These are phyloP conservation scores for Hyperopisus bebe DNA, from an alignment of 2,113 vertebrate species.

Conservation along the genomic window DNA sequence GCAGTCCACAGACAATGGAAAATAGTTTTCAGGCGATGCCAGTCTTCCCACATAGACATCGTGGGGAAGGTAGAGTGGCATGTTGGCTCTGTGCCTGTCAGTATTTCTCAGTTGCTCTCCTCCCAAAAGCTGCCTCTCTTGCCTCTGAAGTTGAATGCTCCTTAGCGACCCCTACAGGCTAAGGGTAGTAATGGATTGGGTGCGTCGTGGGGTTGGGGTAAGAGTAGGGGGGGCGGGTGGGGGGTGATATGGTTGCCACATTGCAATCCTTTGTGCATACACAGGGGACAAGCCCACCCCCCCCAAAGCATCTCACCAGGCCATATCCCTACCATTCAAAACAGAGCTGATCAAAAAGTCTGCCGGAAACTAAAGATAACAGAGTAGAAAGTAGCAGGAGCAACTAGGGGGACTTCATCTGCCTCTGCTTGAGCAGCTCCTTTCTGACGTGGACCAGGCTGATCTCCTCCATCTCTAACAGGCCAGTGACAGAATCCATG, in stretches of 20 bases:
- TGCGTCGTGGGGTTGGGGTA: neutral
- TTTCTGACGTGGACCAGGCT: neutral
- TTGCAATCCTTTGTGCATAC: neutral
- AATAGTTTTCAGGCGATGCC: neutral
- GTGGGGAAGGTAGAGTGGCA: neutral
- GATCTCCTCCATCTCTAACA: neutral
- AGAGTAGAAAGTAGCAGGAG: conserved; percentile 33
- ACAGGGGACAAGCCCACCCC: neutral
- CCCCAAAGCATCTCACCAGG: neutral
- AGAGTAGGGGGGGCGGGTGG: neutral
- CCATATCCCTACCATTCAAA: conserved; percentile 52
- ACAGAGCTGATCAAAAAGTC: conserved; percentile 46
- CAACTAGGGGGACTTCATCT: neutral
- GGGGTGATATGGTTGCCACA: neutral
- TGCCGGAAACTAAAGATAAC: conserved; percentile 58
- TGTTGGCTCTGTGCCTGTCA: neutral
- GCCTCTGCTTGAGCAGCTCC: neutral
- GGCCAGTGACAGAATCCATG: neutral
- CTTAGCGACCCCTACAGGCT: neutral
- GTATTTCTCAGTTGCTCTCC: neutral
- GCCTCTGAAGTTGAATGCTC: neutral
- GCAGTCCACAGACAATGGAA: neutral
- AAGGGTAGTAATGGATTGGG: neutral
- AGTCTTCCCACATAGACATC: neutral
- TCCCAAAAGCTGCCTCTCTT: neutral